These are phyloP conservation scores for Diachasma alloeum DNA, from an alignment of 1,140 invertebrate species.

Conservation along the genomic window DNA sequence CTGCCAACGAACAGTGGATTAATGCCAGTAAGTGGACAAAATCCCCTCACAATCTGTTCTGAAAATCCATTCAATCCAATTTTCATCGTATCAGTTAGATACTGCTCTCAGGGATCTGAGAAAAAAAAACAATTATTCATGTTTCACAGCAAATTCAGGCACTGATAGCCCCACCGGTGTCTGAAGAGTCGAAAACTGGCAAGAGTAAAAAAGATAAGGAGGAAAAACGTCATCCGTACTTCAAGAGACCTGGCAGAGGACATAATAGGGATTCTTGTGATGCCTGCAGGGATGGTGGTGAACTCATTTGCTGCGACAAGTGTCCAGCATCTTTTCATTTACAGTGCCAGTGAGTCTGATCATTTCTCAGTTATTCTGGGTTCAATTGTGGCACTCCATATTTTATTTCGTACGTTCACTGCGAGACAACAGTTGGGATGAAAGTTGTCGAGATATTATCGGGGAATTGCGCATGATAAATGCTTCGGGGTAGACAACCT, in stretches of 20 bases:
- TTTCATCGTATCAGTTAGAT: neutral
- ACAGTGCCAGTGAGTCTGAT: constrained; percentile 84
- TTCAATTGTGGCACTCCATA: neutral
- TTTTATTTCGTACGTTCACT: neutral
- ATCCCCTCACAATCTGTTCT: neutral
- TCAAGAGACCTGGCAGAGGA: constrained; percentile 84
- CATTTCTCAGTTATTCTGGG: neutral
- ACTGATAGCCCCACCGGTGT: constrained; percentile 84
- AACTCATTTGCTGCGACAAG: constrained; percentile 94
- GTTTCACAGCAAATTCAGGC: constrained; percentile 83
- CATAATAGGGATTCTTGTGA: constrained; percentile 94
- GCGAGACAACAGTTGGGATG: no score
- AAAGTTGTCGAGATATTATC: no score
- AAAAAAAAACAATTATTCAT: constrained; percentile 11
- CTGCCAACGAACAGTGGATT: constrained; percentile 70
- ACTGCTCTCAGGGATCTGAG: neutral
- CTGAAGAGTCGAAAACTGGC: constrained; percentile 70
- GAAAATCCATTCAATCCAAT: neutral
- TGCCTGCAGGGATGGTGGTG: constrained; percentile 90
- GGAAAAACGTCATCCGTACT: constrained; percentile 79
- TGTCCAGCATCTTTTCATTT: constrained; percentile 96
- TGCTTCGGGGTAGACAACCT: no score
- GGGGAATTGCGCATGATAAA: no score
- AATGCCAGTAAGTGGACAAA: constrained; percentile 70
- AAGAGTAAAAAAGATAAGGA: constrained; percentile 71